Evolutionary conservation across 1,140 invertebrate genomes (phyloP), one percentile per base, ranked within the genome.

Genomic region (Varroa destructor): DNA sequence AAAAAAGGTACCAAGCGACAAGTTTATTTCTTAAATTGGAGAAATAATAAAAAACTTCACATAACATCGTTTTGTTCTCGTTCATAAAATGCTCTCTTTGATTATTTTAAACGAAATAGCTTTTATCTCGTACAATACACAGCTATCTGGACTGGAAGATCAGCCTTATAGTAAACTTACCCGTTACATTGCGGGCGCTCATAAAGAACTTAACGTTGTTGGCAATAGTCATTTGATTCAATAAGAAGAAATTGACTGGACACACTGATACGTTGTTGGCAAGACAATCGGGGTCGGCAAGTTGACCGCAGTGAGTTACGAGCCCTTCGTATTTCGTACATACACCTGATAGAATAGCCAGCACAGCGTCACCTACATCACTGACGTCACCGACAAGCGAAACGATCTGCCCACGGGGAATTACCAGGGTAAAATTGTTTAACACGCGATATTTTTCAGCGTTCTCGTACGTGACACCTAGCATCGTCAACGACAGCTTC

Each of bases 181-280:
- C 46, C 8, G 3, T 8, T 8, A 51, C 46, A 3, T 51, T 8
- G 8, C 46, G 61, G 37, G 40, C 40, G 36, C 61, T 67, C 40
- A 67, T 12, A 46, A 67, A 67, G 1, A 67, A 37, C 14, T 12
- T n/a, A 14, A 46, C 61, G 40, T 67, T 67, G 46, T n/a, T 46
- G 37, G 46, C 10, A 46, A 67, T 40, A 4, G 61, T 67, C 37
- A 67, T n/a, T 67, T 67, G 40, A 25, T 67, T 37, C 12, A 67
- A 40, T 8, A 67, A 46, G 61, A 67, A 67, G 61, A 67, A 67
- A 37, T 67, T 8, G 40, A 67, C 36, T 1, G 61, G 61, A 67
- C 61, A 67, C 1, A 67, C 10, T 12, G 40, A 40, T 5, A 67
- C 37, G 2, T 51, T 51, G 46, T 51, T 51, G 46, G 4, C 4